Conservation (phyloP, 2,888 invertebrate species). For the Beris morrisii region DNA sequence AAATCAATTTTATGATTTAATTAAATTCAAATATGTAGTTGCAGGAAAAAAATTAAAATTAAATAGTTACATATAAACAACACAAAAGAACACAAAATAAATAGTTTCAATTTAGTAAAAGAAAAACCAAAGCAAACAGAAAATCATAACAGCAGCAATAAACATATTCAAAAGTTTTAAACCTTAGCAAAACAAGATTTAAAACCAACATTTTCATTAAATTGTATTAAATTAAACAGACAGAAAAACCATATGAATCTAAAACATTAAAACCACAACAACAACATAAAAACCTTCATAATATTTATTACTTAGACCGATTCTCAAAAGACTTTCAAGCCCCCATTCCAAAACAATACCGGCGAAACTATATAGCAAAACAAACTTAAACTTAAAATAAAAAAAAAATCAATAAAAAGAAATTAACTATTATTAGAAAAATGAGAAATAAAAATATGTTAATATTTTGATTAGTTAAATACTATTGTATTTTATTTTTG, state of each 20-base stretch:
- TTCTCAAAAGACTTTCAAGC: no score
- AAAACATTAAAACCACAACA: neutral
- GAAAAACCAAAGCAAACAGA: conserved; percentile 21
- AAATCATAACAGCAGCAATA: conserved; percentile 37
- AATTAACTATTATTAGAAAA: conserved; percentile 1
- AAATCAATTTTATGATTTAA: no score
- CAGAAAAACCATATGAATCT: neutral
- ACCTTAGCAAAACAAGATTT: conserved; percentile 16
- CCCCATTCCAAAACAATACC: no score
- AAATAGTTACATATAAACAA: conserved; percentile 12
- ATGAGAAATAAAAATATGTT: no score
- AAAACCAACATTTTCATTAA: conserved; percentile 14
- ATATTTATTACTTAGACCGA: no score
- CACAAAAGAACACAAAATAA: conserved; percentile 18
- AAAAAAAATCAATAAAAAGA: conserved; percentile 28
- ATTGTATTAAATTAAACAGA: conserved; percentile 17
- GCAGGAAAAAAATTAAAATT: conserved; percentile 11
- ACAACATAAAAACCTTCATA: no score
- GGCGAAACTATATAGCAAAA: neutral
- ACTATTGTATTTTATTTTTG: no score
- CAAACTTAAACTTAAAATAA: conserved; percentile 20
- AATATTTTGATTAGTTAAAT: no score
- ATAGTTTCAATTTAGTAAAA: conserved; percentile 14
- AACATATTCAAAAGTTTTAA: conserved; percentile 29
- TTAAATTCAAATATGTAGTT: no score